These are phyloP conservation scores for Choristoneura fumiferana DNA, from an alignment of 1,140 invertebrate genomes.

Conservation along the genomic window DNA sequence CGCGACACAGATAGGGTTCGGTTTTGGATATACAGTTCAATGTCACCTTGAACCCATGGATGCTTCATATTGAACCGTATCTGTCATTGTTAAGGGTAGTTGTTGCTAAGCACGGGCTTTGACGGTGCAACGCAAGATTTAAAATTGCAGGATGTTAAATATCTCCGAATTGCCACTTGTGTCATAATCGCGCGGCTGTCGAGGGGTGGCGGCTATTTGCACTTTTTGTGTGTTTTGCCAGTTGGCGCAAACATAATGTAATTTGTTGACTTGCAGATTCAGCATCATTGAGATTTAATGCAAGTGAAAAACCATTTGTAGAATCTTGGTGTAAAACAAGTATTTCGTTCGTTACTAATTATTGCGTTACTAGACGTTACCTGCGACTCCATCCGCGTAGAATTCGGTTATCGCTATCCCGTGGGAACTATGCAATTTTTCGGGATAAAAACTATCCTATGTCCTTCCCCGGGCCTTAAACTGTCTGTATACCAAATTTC, in stretches of 20 bases:
- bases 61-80: not conserved
- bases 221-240: slow-evolving; percentile 57
- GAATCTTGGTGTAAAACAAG: no score
- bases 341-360: no score
- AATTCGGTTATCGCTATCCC: no score
- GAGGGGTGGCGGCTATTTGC: slow-evolving; percentile 51
- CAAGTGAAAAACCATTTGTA: no score
- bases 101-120: not conserved
- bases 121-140: not conserved
- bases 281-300: slow-evolving; percentile 13
- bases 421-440: no score
- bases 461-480: no score
- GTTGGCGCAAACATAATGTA: slow-evolving; percentile 51
- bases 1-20: not conserved
- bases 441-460: no score
- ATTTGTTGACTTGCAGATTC: slow-evolving; percentile 42
- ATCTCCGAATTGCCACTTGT: slow-evolving; percentile 55
- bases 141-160: slow-evolving; percentile 36
- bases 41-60: not conserved
- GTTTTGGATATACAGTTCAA: not conserved
- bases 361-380: no score
- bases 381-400: no score
- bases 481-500: no score
- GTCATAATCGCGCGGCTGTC: slow-evolving; percentile 42
- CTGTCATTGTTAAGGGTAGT: not conserved